These are phyloP conservation scores for Marisa cornuarietis DNA, from an alignment of 1,140 invertebrate genomes.

Conservation along the genomic window DNA sequence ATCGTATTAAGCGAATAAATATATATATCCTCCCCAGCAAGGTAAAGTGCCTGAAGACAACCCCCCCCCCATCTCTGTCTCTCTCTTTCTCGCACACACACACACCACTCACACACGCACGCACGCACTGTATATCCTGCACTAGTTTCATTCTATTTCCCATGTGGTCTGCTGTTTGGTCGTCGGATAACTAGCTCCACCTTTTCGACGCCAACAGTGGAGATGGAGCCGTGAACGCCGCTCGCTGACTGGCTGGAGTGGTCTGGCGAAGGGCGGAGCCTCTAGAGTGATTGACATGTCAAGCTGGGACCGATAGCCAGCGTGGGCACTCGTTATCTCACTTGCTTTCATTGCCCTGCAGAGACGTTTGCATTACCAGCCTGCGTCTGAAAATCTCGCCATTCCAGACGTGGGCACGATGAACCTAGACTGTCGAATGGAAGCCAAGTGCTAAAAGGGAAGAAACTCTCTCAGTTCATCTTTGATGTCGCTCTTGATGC, in stretches of 20 bases:
- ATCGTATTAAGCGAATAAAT: neutral
- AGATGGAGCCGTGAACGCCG: neutral
- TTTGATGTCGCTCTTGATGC: neutral
- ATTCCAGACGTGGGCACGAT: no score
- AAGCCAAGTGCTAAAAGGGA: neutral
- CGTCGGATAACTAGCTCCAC: neutral
- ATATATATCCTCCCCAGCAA: neutral
- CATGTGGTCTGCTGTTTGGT: conserved; percentile 18
- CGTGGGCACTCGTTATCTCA: no score
- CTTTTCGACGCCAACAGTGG: neutral
- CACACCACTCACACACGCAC: neutral
- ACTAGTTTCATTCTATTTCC: conserved; percentile 8
- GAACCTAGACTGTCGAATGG: no score
- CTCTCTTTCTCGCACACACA: conserved; percentile 9
- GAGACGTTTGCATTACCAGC: no score
- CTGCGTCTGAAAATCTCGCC: no score
- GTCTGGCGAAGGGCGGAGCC: conserved; percentile 21
- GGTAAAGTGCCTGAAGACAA: neutral
- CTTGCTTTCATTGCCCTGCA: no score
- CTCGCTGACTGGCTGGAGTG: neutral
- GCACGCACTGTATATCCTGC: neutral
- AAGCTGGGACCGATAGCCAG: neutral
- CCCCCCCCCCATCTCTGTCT: neutral
- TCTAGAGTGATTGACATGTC: conserved; percentile 1
- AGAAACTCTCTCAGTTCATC: neutral